Evolutionary conservation across 35 echinoderm and acorn worm genomes (phyloP), one percentile per base, ranked within the genome.

Genomic region (Heliocidaris erythrogramma): DNA sequence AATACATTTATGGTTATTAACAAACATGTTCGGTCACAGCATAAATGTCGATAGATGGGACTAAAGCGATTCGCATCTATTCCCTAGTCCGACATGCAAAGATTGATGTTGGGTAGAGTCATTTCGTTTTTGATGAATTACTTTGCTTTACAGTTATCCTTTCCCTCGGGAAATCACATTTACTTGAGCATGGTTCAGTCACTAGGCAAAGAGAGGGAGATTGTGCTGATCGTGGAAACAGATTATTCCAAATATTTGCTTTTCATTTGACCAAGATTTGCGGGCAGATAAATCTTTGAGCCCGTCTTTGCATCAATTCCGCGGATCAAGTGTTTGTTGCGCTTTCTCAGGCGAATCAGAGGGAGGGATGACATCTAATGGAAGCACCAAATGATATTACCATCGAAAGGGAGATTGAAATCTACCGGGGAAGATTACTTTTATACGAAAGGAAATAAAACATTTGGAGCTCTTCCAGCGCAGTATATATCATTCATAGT

Each of bases 1-100:
- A 78, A 78, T 78, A 78, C 65, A 78, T 78, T 78, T 78, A 78
- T 78, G 65, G 65, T 78, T 78, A 78, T 78, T 78, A 78, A 78
- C 65, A 78, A 78, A 78, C 65, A 78, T 78, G 65, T 78, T 78
- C 65, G 65, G 65, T 78, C 65, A 78, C 65, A 78, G 27, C 65
- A 78, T 21, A 78, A 78, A 78, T 78, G 21, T 78, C 14, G 65
- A 78, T 78, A 78, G 18, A 78, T 78, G 21, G 65, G 65, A 78
- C 65, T 78, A 78, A 21, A 78, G 27, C 24, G 27, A 78, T 42
- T 42, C 35, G 35, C 35, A 42, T 27, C 65, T 78, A 78, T 78
- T 78, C 65, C 52, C 65, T 24, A 78, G 65, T 78, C 17, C 65
- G 65, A 78, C 65, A n/a, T 78, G 27, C 65, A 78, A 18, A 78